A percentile compares a stretch with the other conserved stretches of the same genome.
Evolutionary conservation across 2,888 invertebrate genomes (phyloP).

Genomic region (Acanthosepion esculentum): DNA sequence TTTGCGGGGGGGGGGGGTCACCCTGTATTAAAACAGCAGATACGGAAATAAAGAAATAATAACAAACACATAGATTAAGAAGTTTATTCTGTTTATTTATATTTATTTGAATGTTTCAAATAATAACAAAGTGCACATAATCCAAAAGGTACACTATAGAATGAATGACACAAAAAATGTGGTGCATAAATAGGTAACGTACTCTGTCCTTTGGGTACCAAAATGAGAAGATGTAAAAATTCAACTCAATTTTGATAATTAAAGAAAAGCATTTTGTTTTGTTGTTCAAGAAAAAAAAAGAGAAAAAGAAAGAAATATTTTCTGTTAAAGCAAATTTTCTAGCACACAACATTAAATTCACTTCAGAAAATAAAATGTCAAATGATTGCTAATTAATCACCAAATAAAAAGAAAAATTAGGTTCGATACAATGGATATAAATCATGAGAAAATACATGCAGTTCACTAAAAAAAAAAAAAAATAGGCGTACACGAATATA

Average conservation of each 20-base stretch:
- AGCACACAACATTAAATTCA: not conserved
- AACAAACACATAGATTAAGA: not conserved
- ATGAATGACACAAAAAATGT: not conserved
- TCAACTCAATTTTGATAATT: not conserved
- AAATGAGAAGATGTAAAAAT: not conserved
- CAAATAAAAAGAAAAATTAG: not conserved
- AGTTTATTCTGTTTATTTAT: not conserved
- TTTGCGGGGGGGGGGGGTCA: too few relatives aligned
- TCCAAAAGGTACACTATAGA: not conserved
- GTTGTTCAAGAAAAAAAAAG: not conserved
- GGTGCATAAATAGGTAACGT: not conserved
- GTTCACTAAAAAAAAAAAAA: too few relatives aligned
- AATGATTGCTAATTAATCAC: not conserved
- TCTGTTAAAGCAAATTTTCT: not conserved
- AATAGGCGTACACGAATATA: too few relatives aligned
- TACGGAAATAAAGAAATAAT: too few relatives aligned
- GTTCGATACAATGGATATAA: too few relatives aligned
- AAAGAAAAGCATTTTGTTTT: not conserved
- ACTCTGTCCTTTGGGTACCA: not conserved
- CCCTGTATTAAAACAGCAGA: too few relatives aligned
- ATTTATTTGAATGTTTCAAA: conserved; percentile 8
- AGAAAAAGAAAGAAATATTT: not conserved
- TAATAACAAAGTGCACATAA: conserved; percentile 22
- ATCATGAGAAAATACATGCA: too few relatives aligned
- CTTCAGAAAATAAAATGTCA: not conserved